A percentile compares a stretch with the other conserved stretches of the same genome.
These are phyloP conservation scores for Nysson spinosus DNA, from an alignment of 2,888 invertebrate genomes.

Conservation along the genomic window DNA sequence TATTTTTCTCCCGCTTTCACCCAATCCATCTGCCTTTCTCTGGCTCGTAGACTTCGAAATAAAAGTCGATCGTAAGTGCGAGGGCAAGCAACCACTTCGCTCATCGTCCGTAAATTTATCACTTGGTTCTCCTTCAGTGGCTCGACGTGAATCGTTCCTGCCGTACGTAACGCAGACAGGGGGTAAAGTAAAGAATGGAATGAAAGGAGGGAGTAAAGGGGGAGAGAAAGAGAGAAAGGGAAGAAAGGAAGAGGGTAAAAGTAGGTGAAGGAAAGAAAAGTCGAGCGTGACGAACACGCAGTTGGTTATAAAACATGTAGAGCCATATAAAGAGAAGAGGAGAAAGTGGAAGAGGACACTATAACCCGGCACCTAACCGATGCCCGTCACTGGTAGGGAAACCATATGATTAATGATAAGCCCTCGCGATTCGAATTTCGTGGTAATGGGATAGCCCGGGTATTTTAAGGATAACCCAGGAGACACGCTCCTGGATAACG, in stretches of 20 bases:
- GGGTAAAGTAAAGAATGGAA: constrained; percentile 16
- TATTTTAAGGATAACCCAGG: constrained; percentile 69
- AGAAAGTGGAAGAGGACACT: constrained; percentile 9
- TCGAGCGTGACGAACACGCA: constrained; percentile 28
- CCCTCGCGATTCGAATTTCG: constrained; percentile 69
- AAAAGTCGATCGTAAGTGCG: constrained; percentile 55
- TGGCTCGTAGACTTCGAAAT: constrained; percentile 21
- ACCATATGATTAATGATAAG: constrained; percentile 68
- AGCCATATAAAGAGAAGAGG: constrained; percentile 2
- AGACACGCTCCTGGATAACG: constrained; percentile 66
- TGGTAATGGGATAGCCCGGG: constrained; percentile 67
- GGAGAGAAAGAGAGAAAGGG: not conserved
- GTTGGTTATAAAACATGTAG: constrained; percentile 28
- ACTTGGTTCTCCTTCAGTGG: constrained; percentile 41
- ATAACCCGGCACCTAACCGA: constrained; percentile 14
- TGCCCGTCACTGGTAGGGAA: constrained; percentile 34
- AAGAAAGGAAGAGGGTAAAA: constrained; percentile 4
- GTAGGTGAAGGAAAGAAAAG: constrained; percentile 10
- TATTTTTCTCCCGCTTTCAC: constrained; percentile 28
- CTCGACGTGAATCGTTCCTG: constrained; percentile 43
- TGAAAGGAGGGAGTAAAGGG: constrained; percentile 12
- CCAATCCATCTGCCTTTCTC: constrained; percentile 9
- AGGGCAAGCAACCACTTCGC: constrained; percentile 46
- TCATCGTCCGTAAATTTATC: constrained; percentile 56
- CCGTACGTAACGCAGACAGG: constrained; percentile 5